A percentile compares a stretch with the other conserved stretches of the same genome.
Evolutionary conservation across 2,113 vertebrate species (phyloP).

Genomic region (Scartelaos histophorus): DNA sequence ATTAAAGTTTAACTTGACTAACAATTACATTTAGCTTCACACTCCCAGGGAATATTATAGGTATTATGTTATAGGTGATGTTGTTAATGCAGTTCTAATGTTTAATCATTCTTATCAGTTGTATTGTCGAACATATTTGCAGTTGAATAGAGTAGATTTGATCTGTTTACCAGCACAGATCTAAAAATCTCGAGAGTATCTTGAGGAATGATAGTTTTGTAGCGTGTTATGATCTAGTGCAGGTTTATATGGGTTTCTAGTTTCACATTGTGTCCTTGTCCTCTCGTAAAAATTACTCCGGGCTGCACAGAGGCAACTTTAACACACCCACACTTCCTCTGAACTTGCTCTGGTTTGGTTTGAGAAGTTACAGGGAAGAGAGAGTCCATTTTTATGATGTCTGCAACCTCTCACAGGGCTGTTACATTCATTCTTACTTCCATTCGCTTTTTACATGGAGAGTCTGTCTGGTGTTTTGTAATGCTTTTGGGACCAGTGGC

Average conservation of each 20-base stretch:
- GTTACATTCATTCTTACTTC: neutral
- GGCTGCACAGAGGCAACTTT: conserved; percentile 9
- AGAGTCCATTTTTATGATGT: conserved; percentile 1
- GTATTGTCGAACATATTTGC: too few species aligned
- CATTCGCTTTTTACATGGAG: neutral
- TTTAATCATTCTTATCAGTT: too few species aligned
- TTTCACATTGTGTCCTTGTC: conserved; percentile 16
- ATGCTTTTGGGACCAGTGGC: neutral
- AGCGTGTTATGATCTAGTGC: neutral
- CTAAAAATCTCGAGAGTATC: neutral
- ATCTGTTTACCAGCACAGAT: neutral
- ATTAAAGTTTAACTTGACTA: too few species aligned
- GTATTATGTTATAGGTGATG: too few species aligned
- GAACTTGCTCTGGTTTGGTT: neutral
- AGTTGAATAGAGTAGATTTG: too few species aligned
- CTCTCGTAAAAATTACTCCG: conserved; percentile 18
- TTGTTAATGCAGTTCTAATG: too few species aligned
- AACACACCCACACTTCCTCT: neutral
- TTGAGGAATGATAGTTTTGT: neutral
- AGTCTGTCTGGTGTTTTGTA: neutral
- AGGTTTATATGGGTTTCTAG: conserved; percentile 15
- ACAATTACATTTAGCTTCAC: too few species aligned
- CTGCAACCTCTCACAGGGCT: neutral
- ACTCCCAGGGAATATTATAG: too few species aligned
- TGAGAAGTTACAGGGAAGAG: neutral